Evolutionary conservation across 2,113 vertebrate species (phyloP), one percentile per base, ranked within the genome.

Genomic region (Sylvilagus bachmani): DNA sequence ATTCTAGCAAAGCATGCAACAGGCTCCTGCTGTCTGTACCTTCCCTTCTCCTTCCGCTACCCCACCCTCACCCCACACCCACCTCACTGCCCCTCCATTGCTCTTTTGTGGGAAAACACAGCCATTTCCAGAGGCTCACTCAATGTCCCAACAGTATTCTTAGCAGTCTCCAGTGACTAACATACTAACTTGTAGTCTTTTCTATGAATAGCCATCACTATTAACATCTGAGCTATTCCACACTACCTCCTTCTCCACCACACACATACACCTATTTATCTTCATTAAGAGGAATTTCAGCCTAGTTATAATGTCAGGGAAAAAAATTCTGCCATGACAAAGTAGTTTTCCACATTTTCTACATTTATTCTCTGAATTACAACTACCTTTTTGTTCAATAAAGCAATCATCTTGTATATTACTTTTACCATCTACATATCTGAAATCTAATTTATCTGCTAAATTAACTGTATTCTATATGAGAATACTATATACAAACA

Each of bases 221-320:
- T 51, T 69, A 61, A 86, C 19, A 22, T 49, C 49, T 31, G 38
- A 74, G 25, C 58, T 33, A 19, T 9, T 16, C 67, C 5, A 2
- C 2, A 4, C 14, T 61, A 29, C 4, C 1, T 4, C 10, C 12
- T 0, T 5, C 8, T 3, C 13, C 51, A 31, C 66, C 4, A 64
- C 27, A 71, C 11, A 86, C 55, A 58, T 17, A 58, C 55, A 21
- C 55, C 44, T 67, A 8, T 66, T 27, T 89, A 31, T 36, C 64
- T 71, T 38, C 64, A 82, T 70, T 16, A 80, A 93, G 36, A 94
- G 17, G 61, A 82, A 89, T 91, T 95, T 86, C 73, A 93, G 21
- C 66, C 53, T 51, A 67, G 19, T 91, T 71, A 78, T 21, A 81
- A 1, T 69, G 17, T 31, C 21, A 87, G 66, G 49, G 14, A 49